Evolutionary conservation across 2,888 invertebrate genomes (phyloP).

Genomic region (Cotesia congregata): DNA sequence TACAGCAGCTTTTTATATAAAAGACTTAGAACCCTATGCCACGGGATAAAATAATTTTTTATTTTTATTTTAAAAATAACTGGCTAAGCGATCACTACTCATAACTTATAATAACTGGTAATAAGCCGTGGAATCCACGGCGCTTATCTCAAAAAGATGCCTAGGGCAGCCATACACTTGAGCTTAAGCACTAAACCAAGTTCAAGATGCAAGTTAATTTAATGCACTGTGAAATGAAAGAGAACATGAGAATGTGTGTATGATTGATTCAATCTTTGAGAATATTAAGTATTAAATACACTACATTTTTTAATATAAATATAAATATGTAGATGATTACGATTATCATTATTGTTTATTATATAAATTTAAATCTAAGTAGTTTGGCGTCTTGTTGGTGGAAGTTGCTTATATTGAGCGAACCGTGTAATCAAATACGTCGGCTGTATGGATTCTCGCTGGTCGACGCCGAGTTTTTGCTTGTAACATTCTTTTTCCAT

Average conservation of each 20-base stretch:
- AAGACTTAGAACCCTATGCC: conserved; percentile 3
- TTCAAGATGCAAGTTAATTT: conserved; percentile 37
- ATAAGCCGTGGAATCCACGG: conserved; percentile 48
- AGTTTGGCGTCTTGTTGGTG: conserved; percentile 9
- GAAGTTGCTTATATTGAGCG: conserved; percentile 10
- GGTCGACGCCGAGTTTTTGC: conserved; percentile 44
- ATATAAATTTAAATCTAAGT: background rate
- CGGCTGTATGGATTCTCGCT: conserved; percentile 37
- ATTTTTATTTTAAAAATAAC: background rate
- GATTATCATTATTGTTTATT: background rate
- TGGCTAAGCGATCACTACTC: conserved; percentile 1
- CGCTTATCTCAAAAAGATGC: conserved; percentile 50
- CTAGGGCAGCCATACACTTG: conserved; percentile 46
- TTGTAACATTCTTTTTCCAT: conserved; percentile 12
- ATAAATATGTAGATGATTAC: conserved; percentile 1
- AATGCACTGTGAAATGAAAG: conserved; percentile 33
- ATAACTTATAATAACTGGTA: conserved; percentile 50
- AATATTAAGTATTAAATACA: background rate
- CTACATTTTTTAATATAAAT: conserved; percentile 3
- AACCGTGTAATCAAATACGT: conserved; percentile 45
- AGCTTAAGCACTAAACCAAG: conserved; percentile 41
- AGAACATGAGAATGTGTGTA: conserved; percentile 25
- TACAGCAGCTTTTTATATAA: background rate
- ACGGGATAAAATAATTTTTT: conserved; percentile 7
- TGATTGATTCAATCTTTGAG: conserved; percentile 46